A percentile compares a stretch with the other conserved stretches of the same genome.
Conservation (phyloP, 2,888 invertebrate genomes). For the Caenorhabditis sulstoni region DNA sequence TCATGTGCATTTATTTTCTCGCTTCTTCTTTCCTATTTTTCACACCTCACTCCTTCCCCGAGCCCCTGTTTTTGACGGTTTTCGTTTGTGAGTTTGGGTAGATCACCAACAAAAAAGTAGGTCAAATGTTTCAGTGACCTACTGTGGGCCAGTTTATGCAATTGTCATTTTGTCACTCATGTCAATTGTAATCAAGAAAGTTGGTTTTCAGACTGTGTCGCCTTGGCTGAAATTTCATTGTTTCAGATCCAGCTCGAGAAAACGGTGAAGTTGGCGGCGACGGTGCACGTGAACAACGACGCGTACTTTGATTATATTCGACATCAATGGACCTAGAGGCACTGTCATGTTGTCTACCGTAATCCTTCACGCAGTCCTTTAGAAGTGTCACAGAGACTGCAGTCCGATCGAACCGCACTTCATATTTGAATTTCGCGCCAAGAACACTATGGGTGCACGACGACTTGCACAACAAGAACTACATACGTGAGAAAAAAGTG, state of each 20-base stretch:
- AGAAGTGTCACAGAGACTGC: no score
- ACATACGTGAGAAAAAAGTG: no score
- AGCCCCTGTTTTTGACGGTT: background rate
- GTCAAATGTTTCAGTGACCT: background rate
- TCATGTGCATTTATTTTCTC: slow-evolving; percentile 35
- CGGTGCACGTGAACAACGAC: background rate
- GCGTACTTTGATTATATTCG: slow-evolving; percentile 6
- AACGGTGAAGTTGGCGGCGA: background rate
- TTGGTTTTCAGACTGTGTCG: background rate
- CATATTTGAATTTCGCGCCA: no score
- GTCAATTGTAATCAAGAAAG: background rate
- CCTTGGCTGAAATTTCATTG: no score
- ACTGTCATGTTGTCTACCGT: no score
- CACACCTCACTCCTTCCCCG: background rate
- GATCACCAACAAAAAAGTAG: background rate
- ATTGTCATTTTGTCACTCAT: background rate
- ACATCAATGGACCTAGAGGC: slow-evolving; percentile 10
- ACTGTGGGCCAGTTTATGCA: slow-evolving; percentile 11
- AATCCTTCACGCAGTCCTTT: no score
- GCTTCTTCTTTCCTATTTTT: background rate
- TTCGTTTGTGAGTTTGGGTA: background rate
- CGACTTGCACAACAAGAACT: no score
- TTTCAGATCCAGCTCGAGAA: background rate
- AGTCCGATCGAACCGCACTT: no score
- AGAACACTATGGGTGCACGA: no score